These are phyloP conservation scores for Diglossa cyanea DNA, from an alignment of 2,797 vertebrate species.

Conservation along the genomic window DNA sequence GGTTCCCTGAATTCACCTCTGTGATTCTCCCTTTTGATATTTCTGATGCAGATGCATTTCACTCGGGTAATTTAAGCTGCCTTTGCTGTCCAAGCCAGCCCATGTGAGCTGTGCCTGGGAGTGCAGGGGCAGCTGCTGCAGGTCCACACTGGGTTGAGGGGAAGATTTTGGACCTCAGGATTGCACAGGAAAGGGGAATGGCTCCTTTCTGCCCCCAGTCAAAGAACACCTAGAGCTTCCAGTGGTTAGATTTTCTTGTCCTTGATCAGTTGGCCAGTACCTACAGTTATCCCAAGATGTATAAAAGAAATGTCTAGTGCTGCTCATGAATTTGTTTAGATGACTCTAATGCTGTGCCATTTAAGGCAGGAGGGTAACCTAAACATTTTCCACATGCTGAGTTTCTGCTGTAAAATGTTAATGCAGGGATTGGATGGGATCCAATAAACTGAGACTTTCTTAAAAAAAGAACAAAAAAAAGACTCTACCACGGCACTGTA, in stretches of 20 bases:
- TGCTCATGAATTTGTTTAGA: conserved; percentile 27
- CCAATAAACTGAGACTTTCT: not conserved
- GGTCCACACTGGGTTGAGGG: accelerated
- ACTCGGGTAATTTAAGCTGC: not conserved
- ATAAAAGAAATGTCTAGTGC: not conserved
- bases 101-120: not conserved
- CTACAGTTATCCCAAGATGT: not conserved
- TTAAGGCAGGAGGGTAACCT: conserved; percentile 18
- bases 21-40: not conserved
- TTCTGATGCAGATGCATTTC: not conserved
- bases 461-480: not conserved
- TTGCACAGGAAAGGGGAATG: not conserved
- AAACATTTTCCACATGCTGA: conserved; percentile 42
- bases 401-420: conserved; percentile 40
- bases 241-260: not conserved
- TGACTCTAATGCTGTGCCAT: conserved; percentile 3
- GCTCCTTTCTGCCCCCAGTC: not conserved
- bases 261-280: not conserved
- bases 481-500: not conserved
- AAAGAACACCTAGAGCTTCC: not conserved
- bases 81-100: not conserved
- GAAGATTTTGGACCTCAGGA: not conserved
- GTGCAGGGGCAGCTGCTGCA: not conserved
- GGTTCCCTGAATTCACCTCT: not conserved
- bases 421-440: conserved; percentile 32